Evolutionary conservation across 64 coral and sea anemone genomes (phyloP), one percentile per base, ranked within the genome.

Genomic region (Montipora foliosa): DNA sequence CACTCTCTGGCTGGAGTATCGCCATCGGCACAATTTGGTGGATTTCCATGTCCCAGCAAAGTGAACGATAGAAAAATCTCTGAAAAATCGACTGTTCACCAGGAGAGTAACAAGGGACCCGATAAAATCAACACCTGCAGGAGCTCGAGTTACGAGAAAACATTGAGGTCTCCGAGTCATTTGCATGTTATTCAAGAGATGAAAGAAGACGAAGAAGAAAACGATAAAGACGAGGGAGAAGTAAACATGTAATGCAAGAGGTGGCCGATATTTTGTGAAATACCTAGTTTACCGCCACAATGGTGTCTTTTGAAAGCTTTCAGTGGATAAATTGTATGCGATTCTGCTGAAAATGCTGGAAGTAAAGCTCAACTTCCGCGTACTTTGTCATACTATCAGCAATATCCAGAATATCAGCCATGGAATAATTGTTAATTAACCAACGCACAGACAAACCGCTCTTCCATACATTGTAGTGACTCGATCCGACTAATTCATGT

Each of bases 161-260:
- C 82, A 71, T 17, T 50, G 8, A 51, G 17, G 82, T 86, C 6
- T 11, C 17, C 82, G 0, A 71, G 82, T 47, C 44, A 72, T 21
- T 17, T 86, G 17, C 82, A 70, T 16, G 82, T 86, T 45, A 86
- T 86, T 44, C 17, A 21, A 47, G 82, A 86, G 67, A 20, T 19
- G 20, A 59, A 71, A 21, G 82, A 85, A 50, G 80, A 82, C 15
- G 29, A 49, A 6, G 82, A 50, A 19, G 64, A 72, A 70, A 64
- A 24, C 11, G 82, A 46, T 0, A 19, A 52, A 45, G 11, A 62
- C 2, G 46, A 70, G 5, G 49, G 46, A 67, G 68, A 37, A 37
- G 37, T 37, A 37, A 37, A 37, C 37, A 37, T 37, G 37, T 24
- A 24, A 6, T 5, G 21, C 17, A 22, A 71, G 5, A 21, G 4